Evolutionary conservation across 2,888 invertebrate genomes (phyloP), one percentile per base, ranked within the genome.

Genomic region (Augiades crinisus): DNA sequence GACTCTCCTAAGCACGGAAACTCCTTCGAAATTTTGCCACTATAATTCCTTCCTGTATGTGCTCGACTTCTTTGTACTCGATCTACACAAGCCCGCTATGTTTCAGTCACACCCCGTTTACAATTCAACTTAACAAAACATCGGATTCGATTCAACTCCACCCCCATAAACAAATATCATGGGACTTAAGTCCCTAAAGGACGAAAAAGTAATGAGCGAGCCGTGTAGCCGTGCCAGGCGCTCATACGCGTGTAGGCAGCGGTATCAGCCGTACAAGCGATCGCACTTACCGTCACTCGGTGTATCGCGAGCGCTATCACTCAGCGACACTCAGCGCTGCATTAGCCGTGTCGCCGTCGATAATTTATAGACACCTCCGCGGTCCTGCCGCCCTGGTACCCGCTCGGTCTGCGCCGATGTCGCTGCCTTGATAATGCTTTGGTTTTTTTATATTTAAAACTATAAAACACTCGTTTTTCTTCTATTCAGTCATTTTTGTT

Each of bases 191-290:
- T 63, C 63, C 67, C 63, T 58, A 61, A 62, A 60, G 67, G 62
- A 59, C 57, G 59, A 60, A 66, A 72, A 70, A 72, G 70, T 76
- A 76, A 76, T 68, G 73, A 73, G 67, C 63, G 63, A 64, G 63
- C 55, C 70, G 54, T 67, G 75, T 73, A 44, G 22, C 24, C 53
- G 67, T 70, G 78, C 78, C 60, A 73, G 70, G 73, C 63, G 57
- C 60, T 65, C 72, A 77, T 73, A 68, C 56, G 62, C 61, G 63
- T 68, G 73, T 71, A 70, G 80, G 74, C 66, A 55, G 65, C 70
- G 80, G 74, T 88, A 88, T 88, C 88, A 68, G 72, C 63, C 69
- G 63, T 81, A 87, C 88, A 88, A 85, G 88, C 83, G 86, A 87
- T 87, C 81, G 87, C 87, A 87, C 87, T 88, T 83, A 68, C 77